Base-by-base conservation (phyloP, 2,797 vertebrate species). In the Falco concolor region DNA sequence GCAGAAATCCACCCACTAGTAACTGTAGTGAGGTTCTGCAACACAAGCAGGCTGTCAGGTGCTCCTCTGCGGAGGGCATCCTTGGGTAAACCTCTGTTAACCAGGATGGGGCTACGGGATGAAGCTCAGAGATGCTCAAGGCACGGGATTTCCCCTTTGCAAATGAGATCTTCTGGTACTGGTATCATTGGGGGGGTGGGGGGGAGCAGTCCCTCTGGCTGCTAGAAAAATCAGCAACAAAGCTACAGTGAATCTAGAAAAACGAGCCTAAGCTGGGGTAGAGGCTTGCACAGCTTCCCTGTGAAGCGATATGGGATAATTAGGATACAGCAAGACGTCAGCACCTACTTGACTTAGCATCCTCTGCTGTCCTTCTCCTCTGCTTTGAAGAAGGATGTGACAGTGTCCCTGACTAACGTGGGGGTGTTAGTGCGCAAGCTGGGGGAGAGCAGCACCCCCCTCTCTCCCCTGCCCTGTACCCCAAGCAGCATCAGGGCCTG, bases 171-270 rank as follows among this genome's bases (percentile, higher is more conserved):
- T 72, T 36, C 44, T 42, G 21, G 22, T 53, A 28, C 9, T 16
- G 45, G n/a, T 27, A 2, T 25, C 6, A 0, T 17, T 59, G 5
- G 56, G 40, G 6, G 6, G 45, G 52, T 36, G 6, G 5, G 52
- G 5, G 56, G 40, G 6, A 5, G 52, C 14, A 7, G 19, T 28
- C 28, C 9, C 65, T 13, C 53, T 5, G 7, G 47, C 70, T 56
- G 38, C 44, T 44, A 78, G 44, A 54, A 25, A 44, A 49, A 22
- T 22, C 13, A 6, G 25, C 6, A 15, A 20, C 59, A 23, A 13
- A 8, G 2, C 17, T 5, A 0, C 18, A 13, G 0, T 0, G 10
- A 42, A 13, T 10, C 22, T 0, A 8, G 81, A 22, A 45, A 59
- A 52, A 4, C 5, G 15, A 10, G 50, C 1, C 36, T 68, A 32